Evolutionary conservation across 2,888 invertebrate genomes (phyloP), one percentile per base, ranked within the genome.

Genomic region (Drosophila lutescens): DNA sequence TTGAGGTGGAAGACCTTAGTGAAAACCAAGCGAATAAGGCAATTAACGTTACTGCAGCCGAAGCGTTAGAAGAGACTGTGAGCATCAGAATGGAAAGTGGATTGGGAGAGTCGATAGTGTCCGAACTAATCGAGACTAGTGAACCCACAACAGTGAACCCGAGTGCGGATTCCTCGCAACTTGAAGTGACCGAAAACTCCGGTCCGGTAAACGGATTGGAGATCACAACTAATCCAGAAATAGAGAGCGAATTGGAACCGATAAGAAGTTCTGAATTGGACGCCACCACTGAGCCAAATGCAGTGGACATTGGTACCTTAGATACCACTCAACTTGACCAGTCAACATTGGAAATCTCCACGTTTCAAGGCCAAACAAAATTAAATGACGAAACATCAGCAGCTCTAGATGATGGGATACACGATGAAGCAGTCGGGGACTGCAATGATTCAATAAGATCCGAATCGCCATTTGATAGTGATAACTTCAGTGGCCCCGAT

Each of bases 371-470:
- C 2, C 9, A 43, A 13, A 5, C 40, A 9, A 47, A 13, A 9
- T 30, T 49, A 41, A 15, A 36, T 43, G 63, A 55, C 54, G 41
- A 68, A 55, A 41, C 41, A 23, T 26, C 26, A 6, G 46, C 23
- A 13, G 30, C 9, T 2, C 12, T 15, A 9, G 30, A 15, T 15
- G 15, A 23, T 20, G 13, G 7, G 2, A 12, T 9, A n/a, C 38
- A 23, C 1, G 46, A 38, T 20, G n/a, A 8, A 15, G 13, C 9
- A 2, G 6, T 3, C 13, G 15, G 54, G 2, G 15, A 20, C 17
- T 43, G 8, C 15, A n/a, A 40, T 40, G 15, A 32, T 2, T 59
- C 40, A 8, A 32, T 15, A 2, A 32, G 30, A 12, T 10, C 34
- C 17, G 32, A 49, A 15, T 44, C 23, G n/a, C 44, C 46, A 1